Evolutionary conservation across 2,113 vertebrate species (phyloP), one percentile per base, ranked within the genome.

Genomic region (Pterocles burchelli): DNA sequence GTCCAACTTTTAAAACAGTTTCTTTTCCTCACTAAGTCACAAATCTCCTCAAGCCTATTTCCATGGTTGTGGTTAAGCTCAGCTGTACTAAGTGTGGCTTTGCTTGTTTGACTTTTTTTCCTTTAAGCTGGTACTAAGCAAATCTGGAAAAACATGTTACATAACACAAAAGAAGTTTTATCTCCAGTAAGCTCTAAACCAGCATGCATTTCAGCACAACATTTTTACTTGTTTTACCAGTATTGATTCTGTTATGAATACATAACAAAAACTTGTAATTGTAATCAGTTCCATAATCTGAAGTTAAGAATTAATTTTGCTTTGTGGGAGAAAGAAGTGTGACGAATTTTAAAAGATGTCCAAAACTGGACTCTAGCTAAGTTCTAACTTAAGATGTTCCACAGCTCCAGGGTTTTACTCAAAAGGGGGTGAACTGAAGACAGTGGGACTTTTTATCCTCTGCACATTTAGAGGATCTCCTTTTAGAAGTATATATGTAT

Each of bases 391-490:
- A 54, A 71, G 7, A 36, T 88, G 2, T 41, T 76, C 28, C 7
- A 13, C 7, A 28, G 1, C 31, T 92, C 26, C 34, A 62, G 6
- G 4, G 10, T 76, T 84, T 65, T 81, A 71, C 14, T 10, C 5
- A 57, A 79, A 59, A 59, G 8, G 6, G 74, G 1, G 14, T 33
- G 6, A 59, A 6, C 10, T 61, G 28, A 45, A 61, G 28, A 34
- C 2, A 46, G 19, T 0, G 2, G 18, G 28, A 48, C 3, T 12
- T 80, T 59, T 79, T 57, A 66, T 29, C 31, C 7, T 48, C 14
- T 16, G 22, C 13, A 63, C 0, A 0, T n/a, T 17, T 19, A 57
- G 11, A 78, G 15, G 17, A 73, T 73, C 18, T 76, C 7, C 3
- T 57, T 61, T 48, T 41, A 65, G 20, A 55, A 75, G 54, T 63